Percentiles rank a stretch among this genome's conserved stretches.
phyloP scores from a whole-genome alignment of 2,797 vertebrate genomes.

The Delichon dasypus region DNA sequence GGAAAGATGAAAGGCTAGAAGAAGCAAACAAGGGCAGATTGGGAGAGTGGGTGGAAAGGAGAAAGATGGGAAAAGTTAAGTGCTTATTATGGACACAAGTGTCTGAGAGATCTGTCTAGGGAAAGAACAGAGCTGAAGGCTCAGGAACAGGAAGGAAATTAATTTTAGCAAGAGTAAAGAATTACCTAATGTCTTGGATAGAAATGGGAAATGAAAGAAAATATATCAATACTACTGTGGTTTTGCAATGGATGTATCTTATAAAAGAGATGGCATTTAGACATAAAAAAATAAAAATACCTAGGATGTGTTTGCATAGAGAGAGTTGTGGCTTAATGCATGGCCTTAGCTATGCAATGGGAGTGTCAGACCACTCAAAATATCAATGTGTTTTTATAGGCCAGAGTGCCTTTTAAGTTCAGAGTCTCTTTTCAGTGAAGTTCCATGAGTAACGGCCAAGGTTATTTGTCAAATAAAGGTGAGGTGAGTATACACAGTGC shows the following conservation, averaged over 20 bases:
- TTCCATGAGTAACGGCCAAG: background rate
- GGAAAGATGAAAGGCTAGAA: background rate
- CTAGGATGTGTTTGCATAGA: background rate
- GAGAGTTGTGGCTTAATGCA: background rate
- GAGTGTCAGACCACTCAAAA: background rate
- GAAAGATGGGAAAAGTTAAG: background rate
- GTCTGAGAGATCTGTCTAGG: background rate
- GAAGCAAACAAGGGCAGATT: background rate
- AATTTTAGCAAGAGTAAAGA: background rate
- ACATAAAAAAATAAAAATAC: background rate
- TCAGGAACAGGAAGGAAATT: background rate
- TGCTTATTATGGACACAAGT: background rate
- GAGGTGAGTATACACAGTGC: background rate
- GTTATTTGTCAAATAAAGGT: background rate
- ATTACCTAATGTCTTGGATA: background rate
- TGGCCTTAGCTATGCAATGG: background rate
- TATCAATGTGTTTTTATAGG: background rate
- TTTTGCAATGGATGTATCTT: background rate
- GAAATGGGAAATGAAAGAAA: background rate
- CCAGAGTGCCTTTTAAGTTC: background rate
- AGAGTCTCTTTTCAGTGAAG: background rate
- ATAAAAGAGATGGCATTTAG: background rate
- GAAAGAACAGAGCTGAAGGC: background rate
- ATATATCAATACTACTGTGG: background rate
- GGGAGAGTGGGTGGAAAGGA: background rate